Conservation (phyloP, 2,888 invertebrate species). For the Cybosia mesomella region DNA sequence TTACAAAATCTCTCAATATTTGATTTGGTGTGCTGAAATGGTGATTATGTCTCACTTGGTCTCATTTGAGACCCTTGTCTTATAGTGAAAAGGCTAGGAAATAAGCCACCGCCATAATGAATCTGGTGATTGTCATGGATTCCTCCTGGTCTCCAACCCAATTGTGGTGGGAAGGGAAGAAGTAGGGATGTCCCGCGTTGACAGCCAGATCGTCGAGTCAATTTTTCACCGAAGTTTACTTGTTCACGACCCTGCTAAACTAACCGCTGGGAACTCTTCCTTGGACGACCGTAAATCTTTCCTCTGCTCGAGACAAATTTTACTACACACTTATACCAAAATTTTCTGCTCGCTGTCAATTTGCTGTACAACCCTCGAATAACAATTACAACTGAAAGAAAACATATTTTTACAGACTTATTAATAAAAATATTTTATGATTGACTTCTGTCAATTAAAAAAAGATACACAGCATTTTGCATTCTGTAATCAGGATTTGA, state of each 20-base stretch:
- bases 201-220: background rate
- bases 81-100: background rate
- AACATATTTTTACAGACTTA: background rate
- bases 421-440: background rate
- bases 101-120: background rate
- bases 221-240: background rate
- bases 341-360: background rate
- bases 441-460: background rate
- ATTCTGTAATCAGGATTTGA: slow-evolving; percentile 25
- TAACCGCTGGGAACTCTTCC: background rate
- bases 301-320: no score
- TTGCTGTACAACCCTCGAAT: background rate
- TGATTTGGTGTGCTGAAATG: background rate
- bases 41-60: background rate
- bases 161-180: background rate
- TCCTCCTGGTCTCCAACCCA: background rate
- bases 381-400: background rate
- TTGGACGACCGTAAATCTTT: background rate
- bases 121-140: background rate
- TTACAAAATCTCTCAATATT: background rate
- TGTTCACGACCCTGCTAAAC: background rate
- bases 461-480: background rate
- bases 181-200: background rate
- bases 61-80: background rate
- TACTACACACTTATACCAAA: background rate